Conservation (phyloP, 2,113 vertebrate genomes). For the Scomber scombrus region DNA sequence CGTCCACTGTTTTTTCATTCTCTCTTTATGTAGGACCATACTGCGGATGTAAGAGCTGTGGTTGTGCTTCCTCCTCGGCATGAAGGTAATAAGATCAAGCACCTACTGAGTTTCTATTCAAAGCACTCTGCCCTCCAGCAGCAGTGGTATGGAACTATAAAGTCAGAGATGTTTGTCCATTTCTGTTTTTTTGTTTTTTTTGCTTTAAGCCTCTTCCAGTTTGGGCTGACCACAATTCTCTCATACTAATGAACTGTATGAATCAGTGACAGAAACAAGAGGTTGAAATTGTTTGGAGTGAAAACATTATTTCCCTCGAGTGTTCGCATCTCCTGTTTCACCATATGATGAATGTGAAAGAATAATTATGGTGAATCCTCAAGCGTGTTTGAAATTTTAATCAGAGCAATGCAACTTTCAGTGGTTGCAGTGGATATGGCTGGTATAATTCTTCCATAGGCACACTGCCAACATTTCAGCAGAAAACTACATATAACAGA, state of each 20-base stretch:
- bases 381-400: conserved; percentile 42
- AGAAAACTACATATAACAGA: conserved; percentile 10
- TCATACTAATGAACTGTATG: background rate
- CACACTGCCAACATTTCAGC: background rate
- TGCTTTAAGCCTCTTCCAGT: background rate
- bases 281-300: conserved; percentile 8
- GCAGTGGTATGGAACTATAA: background rate
- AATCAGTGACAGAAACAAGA: conserved; percentile 19
- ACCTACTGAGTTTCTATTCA: conserved; percentile 7
- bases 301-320: conserved; percentile 25
- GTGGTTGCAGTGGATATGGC: background rate
- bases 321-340: conserved; percentile 31
- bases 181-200: background rate
- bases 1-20: background rate
- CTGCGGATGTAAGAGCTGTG: background rate
- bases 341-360: conserved; percentile 27
- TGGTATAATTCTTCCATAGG: conserved; percentile 10
- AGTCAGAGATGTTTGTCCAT: background rate
- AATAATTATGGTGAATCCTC: conserved; percentile 47
- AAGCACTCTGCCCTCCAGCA: background rate
- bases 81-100: conserved; percentile 16
- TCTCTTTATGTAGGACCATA: background rate
- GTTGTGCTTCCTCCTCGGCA: background rate
- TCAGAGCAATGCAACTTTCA: conserved; percentile 45
- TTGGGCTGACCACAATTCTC: conserved; percentile 6